These are phyloP conservation scores for Stomatorhinus walkeri DNA, from an alignment of 2,797 vertebrate genomes.

Conservation along the genomic window DNA sequence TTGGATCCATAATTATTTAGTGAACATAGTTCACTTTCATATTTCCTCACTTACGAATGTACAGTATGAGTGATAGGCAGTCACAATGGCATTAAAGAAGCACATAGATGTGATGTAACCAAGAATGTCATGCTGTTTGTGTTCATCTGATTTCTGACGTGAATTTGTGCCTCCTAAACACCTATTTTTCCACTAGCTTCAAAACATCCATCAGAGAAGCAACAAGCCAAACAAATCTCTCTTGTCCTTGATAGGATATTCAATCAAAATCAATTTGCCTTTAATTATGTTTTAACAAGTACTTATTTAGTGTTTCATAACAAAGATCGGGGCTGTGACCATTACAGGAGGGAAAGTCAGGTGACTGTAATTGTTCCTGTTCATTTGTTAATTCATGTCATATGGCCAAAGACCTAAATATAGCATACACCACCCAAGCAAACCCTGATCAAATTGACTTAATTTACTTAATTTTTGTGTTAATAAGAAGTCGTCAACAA, in stretches of 20 bases:
- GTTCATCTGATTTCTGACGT: background rate
- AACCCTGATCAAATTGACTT: background rate
- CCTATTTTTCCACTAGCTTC: background rate
- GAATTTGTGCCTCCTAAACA: background rate
- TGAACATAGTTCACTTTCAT: background rate
- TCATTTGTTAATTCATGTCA: background rate
- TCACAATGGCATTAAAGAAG: background rate
- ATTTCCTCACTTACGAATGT: background rate
- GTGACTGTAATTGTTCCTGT: background rate
- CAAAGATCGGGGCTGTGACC: background rate
- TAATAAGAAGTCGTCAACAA: background rate
- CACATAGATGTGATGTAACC: background rate
- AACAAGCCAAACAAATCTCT: background rate
- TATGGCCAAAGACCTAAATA: background rate
- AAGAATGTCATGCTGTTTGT: background rate
- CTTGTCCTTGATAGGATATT: background rate
- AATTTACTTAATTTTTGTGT: background rate
- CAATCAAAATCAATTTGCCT: conserved; percentile 11
- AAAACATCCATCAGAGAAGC: background rate
- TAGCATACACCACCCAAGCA: background rate
- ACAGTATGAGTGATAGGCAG: background rate
- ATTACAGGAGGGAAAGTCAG: background rate
- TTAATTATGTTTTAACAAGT: background rate
- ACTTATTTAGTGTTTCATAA: background rate
- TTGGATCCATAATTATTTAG: background rate